These are phyloP conservation scores for Astatoreochromis straeleni DNA, from an alignment of 2,113 vertebrate genomes.

Conservation along the genomic window DNA sequence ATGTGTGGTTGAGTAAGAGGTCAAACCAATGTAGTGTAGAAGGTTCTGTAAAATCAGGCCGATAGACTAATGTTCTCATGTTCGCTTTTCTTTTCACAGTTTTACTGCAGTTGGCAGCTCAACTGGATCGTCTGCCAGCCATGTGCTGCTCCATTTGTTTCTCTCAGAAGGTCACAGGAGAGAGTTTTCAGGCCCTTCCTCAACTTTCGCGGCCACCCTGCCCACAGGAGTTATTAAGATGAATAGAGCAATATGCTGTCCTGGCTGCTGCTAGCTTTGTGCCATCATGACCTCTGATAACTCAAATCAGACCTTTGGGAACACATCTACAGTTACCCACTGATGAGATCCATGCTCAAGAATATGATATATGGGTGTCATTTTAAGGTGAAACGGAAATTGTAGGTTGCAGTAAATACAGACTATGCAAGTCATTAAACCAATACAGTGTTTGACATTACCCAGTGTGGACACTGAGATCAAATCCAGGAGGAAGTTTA, in stretches of 20 bases:
- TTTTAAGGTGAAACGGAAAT: background rate
- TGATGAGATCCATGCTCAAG: background rate
- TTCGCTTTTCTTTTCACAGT: conserved; percentile 38
- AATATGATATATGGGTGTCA: background rate
- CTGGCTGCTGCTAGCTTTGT: conserved; percentile 37
- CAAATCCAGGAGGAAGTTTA: background rate
- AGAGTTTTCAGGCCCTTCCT: conserved; percentile 62
- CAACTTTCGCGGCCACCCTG: conserved; percentile 56
- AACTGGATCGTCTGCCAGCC: conserved; percentile 63
- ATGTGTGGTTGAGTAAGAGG: background rate
- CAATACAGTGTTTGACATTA: background rate
- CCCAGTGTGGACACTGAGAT: background rate
- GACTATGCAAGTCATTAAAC: background rate
- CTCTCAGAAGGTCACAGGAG: conserved; percentile 77
- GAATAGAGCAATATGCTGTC: conserved; percentile 51
- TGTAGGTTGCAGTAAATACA: background rate
- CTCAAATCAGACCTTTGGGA: conserved; percentile 52
- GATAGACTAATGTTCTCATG: background rate
- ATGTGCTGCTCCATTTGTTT: conserved; percentile 68
- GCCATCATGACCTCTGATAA: conserved; percentile 58
- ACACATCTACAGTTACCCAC: background rate
- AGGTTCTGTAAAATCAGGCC: background rate
- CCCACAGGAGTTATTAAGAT: conserved; percentile 64
- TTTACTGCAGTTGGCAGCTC: conserved; percentile 70
- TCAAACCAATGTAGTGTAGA: background rate